These are phyloP conservation scores for Agapetus fuscipes DNA, from an alignment of 2,888 invertebrate genomes.

Conservation along the genomic window DNA sequence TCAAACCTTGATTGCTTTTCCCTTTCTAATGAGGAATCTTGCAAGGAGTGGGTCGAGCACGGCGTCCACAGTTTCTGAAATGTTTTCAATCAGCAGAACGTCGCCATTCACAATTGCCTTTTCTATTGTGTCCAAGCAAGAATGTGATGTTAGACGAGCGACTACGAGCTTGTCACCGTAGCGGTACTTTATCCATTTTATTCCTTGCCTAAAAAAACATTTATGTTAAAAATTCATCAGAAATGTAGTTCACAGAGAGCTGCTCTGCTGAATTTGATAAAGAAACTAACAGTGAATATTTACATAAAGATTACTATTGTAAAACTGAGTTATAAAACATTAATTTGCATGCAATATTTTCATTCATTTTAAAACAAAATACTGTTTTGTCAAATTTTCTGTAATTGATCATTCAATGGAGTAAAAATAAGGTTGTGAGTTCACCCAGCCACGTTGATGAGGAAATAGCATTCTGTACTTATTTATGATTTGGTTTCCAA, in stretches of 20 bases:
- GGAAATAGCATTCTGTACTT: too few relatives aligned
- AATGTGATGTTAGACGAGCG: constrained; percentile 68
- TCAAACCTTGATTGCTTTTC: constrained; percentile 54
- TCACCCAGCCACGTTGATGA: too few relatives aligned
- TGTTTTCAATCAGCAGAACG: constrained; percentile 77
- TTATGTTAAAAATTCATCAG: too few relatives aligned
- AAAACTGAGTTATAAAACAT: background rate
- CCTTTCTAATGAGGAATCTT: constrained; percentile 80
- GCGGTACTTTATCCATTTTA: constrained; percentile 91
- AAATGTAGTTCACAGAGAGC: too few relatives aligned
- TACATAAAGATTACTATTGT: background rate
- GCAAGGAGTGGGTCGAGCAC: constrained; percentile 84
- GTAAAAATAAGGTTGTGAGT: too few relatives aligned
- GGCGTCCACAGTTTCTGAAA: constrained; percentile 81
- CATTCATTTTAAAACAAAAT: too few relatives aligned
- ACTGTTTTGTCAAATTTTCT: too few relatives aligned
- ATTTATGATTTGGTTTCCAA: too few relatives aligned
- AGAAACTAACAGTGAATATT: too few relatives aligned
- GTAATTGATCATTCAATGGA: too few relatives aligned
- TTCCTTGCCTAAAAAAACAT: constrained; percentile 56
- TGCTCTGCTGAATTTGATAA: too few relatives aligned
- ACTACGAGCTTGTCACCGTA: constrained; percentile 65
- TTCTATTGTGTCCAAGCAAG: constrained; percentile 78
- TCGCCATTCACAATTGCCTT: constrained; percentile 63
- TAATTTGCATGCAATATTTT: too few relatives aligned